Base-by-base conservation (phyloP, 1,140 invertebrate species). In the Saccostrea echinata region DNA sequence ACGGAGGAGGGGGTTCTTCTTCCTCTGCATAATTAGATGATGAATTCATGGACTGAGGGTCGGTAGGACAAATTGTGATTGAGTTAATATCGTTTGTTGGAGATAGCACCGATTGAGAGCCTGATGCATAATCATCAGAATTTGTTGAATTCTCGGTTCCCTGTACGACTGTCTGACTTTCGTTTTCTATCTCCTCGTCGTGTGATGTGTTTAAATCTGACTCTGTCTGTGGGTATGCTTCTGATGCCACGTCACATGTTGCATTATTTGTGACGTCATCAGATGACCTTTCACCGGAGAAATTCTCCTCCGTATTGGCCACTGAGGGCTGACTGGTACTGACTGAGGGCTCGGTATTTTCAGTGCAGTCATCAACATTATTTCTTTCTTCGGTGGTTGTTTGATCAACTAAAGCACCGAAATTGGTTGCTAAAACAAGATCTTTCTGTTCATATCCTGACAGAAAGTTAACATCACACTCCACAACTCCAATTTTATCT, bases 381-480 rank as follows among this genome's bases (percentile, higher is more conserved):
- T 71, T 33, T 27, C 12, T 33, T 27, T 71, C 13, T 11, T 27
- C 30, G 27, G 8, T 13, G 9, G 27, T 11, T 24, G 24, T 30
- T 71, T 71, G 68, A 27, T 71, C 30, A 30, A 71, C 68, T 71
- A 71, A 30, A 71, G 68, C 68, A 13, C 68, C 68, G 30, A 71
- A 71, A 30, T 71, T 71, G 13, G 68, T 30, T 3, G 68, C 24
- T 43, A 43, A 9, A 43, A 43, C 43, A 43, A 43, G 43, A 43
- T 43, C 68, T 76, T 33, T 76, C 68, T 76, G 68, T 76, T 76
- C 68, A 33, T 33, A 0, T 8, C 68, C 68, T 33, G 68, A 30
- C 30, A 76, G 11, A 27, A 76, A 76, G 11, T 18, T 33, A 16
- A 76, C 68, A 27, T 76, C 27, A 30, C 68, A 35, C 16, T 13